Percentiles rank a stretch among this genome's conserved stretches.
These are phyloP conservation scores for Sisor rabdophorus DNA, from an alignment of 2,113 vertebrate species.

Conservation along the genomic window DNA sequence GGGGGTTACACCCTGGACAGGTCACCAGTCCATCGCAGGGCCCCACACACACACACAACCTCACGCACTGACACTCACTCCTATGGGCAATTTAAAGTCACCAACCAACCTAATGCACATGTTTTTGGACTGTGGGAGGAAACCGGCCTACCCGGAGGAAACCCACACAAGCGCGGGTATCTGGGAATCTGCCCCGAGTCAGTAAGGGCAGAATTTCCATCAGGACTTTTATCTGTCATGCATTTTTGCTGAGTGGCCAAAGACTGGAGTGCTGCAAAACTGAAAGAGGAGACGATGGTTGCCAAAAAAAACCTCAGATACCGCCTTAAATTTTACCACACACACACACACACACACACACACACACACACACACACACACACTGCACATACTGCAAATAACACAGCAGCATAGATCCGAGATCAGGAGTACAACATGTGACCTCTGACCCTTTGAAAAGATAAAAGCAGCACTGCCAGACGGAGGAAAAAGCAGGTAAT, in stretches of 20 bases:
- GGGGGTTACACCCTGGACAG: no score
- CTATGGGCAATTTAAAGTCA: no score
- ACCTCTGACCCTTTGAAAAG: constrained; percentile 45
- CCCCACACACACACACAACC: no score
- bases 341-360: neutral
- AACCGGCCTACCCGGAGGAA: no score
- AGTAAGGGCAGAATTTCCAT: constrained; percentile 23
- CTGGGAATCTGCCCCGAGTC: constrained; percentile 16
- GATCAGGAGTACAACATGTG: constrained; percentile 27
- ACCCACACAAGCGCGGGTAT: no score
- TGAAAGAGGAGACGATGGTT: constrained; percentile 5
- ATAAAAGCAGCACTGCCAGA: constrained; percentile 41
- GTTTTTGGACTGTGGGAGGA: no score
- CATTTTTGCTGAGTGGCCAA: constrained; percentile 40
- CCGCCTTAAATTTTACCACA: neutral
- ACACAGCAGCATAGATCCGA: constrained; percentile 10
- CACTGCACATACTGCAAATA: neutral
- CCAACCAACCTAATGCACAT: no score
- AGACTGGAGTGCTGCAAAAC: neutral
- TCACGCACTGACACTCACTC: no score
- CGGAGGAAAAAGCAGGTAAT: constrained; percentile 28
- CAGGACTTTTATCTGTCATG: constrained; percentile 20
- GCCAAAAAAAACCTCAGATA: constrained; percentile 13
- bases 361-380: constrained; percentile 16
- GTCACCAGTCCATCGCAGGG: no score